Evolutionary conservation across 1,140 invertebrate species (phyloP).

Genomic region (Hypsibius dujardini): DNA sequence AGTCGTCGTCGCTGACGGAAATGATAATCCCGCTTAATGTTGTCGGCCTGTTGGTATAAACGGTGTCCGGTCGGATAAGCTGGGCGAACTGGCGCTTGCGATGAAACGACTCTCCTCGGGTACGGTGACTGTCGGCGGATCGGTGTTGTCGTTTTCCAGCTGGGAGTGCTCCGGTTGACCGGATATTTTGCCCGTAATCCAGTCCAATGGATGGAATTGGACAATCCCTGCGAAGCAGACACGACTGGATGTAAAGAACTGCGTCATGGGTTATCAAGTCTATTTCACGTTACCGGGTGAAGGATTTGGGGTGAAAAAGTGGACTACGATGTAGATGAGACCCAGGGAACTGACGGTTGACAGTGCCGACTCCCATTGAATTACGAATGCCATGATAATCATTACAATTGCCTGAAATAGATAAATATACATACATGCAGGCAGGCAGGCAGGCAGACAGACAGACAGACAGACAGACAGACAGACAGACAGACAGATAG

Average conservation of each 20-base stretch:
- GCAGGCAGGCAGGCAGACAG: no score
- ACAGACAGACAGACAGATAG: no score
- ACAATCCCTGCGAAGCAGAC: background rate
- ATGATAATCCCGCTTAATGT: no score
- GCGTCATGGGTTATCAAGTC: background rate
- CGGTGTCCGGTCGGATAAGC: no score
- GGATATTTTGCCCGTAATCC: background rate
- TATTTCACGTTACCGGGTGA: background rate
- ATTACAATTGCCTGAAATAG: background rate
- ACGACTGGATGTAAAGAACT: no score
- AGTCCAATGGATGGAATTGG: background rate
- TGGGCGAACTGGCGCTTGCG: background rate
- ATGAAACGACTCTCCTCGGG: background rate
- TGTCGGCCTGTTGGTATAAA: no score
- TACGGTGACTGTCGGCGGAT: background rate
- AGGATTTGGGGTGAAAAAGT: background rate
- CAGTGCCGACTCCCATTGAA: slow-evolving; percentile 1
- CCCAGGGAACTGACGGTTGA: background rate
- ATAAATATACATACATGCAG: no score
- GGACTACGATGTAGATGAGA: background rate
- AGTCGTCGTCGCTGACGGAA: no score
- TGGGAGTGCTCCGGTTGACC: background rate
- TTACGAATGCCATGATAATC: background rate
- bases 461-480: no score
- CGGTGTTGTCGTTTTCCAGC: background rate